Evolutionary conservation across 2,888 invertebrate genomes (phyloP).

Genomic region (Sylvicola fuscatus): DNA sequence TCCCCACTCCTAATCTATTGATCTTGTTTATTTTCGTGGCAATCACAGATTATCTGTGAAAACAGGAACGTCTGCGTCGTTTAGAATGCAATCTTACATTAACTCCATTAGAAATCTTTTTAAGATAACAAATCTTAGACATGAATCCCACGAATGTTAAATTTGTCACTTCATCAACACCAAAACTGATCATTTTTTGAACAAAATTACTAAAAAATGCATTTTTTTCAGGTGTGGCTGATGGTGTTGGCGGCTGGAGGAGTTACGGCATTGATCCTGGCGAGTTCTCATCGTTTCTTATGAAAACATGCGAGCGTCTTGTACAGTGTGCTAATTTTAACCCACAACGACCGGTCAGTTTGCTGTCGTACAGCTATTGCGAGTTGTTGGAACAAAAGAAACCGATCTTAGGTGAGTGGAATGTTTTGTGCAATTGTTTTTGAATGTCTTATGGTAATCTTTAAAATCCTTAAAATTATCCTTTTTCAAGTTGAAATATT

Average conservation of each 20-base stretch:
- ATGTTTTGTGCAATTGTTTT: too few relatives aligned
- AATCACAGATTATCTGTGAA: too few relatives aligned
- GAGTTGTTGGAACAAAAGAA: conserved; percentile 82
- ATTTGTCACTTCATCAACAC: conserved; percentile 1
- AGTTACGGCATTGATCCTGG: conserved; percentile 96
- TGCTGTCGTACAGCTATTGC: conserved; percentile 79
- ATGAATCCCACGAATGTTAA: neutral
- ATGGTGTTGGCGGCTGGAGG: conserved; percentile 97
- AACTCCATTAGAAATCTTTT: too few relatives aligned
- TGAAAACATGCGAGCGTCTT: conserved; percentile 86
- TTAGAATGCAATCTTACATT: too few relatives aligned
- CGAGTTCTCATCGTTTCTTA: conserved; percentile 81
- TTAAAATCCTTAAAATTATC: too few relatives aligned
- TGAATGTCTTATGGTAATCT: too few relatives aligned
- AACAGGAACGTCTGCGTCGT: too few relatives aligned
- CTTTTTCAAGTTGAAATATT: too few relatives aligned
- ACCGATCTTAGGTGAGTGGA: conserved; percentile 59
- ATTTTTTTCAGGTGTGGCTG: conserved; percentile 65
- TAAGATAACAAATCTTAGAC: too few relatives aligned
- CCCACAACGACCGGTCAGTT: conserved; percentile 66
- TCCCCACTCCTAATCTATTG: too few relatives aligned
- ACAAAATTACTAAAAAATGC: neutral
- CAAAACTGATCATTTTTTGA: neutral
- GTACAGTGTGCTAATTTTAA: conserved; percentile 77
- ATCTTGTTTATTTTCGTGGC: too few relatives aligned